Evolutionary conservation across 1,140 invertebrate genomes (phyloP).

Genomic region (Ceratosolen fusciceps): DNA sequence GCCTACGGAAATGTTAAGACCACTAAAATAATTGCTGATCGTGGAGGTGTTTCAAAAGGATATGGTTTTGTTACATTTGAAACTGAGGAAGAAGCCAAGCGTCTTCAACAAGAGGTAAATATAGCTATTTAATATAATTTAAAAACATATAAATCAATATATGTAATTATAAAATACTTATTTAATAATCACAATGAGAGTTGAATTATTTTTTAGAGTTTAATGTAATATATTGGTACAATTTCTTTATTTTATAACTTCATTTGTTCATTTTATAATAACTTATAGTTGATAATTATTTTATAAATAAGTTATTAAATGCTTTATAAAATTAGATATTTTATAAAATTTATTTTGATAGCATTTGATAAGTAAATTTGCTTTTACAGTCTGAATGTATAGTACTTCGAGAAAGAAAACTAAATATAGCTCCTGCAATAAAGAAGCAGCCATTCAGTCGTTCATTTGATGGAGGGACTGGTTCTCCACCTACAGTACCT

Average conservation of each 20-base stretch:
- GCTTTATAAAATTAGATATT: neutral
- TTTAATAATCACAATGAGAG: neutral
- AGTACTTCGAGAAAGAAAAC: conserved; percentile 84
- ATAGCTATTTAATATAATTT: neutral
- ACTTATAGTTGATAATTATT: neutral
- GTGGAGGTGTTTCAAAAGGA: conserved; percentile 94
- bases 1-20: conserved; percentile 92
- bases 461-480: conserved; percentile 68
- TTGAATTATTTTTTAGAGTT: neutral
- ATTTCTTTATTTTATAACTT: conserved; percentile 1
- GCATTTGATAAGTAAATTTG: conserved; percentile 36
- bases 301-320: neutral
- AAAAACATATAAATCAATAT: no score
- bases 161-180: neutral
- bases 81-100: conserved; percentile 89
- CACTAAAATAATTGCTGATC: conserved; percentile 94
- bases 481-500: conserved; percentile 69
- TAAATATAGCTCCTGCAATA: conserved; percentile 92
- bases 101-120: conserved; percentile 77
- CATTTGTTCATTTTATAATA: neutral
- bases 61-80: conserved; percentile 97
- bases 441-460: conserved; percentile 81
- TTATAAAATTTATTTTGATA: neutral
- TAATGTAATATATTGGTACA: no score
- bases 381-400: conserved; percentile 79